Conservation (phyloP, 2,113 vertebrate species). For the Narcine bancroftii region DNA sequence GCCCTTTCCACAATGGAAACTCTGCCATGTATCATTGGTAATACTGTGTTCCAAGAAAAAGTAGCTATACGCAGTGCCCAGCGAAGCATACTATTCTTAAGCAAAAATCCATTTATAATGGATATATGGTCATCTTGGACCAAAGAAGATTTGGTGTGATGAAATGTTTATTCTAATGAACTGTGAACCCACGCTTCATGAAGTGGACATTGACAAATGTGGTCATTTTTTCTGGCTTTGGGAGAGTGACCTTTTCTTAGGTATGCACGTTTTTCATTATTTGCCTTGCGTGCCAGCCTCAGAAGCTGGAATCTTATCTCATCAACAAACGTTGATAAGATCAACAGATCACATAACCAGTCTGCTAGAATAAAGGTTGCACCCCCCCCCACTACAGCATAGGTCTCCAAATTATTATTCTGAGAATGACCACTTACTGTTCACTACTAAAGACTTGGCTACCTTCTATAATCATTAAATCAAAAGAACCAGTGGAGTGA, state of each 20-base stretch:
- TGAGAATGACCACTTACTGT: neutral
- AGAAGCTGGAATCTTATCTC: slow-evolving; percentile 13
- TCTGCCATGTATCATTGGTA: neutral
- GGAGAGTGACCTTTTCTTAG: neutral
- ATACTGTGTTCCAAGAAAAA: neutral
- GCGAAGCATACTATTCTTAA: neutral
- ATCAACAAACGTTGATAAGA: slow-evolving; percentile 25
- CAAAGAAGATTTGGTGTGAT: neutral
- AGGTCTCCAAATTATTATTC: neutral
- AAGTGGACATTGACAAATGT: neutral
- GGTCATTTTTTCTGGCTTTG: neutral
- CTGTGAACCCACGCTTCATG: neutral
- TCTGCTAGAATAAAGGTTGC: neutral
- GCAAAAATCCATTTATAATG: neutral
- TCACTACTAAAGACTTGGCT: neutral
- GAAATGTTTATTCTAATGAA: neutral
- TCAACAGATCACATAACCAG: slow-evolving; percentile 8
- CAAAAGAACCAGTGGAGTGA: neutral
- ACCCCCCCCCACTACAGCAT: neutral
- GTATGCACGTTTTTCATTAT: neutral
- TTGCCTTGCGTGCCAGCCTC: neutral
- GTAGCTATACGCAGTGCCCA: neutral
- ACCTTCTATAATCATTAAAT: neutral
- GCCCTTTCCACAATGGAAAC: neutral
- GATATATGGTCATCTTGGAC: too few species aligned